Conservation (phyloP, 2,113 vertebrate genomes). For the Engraulis encrasicolus region DNA sequence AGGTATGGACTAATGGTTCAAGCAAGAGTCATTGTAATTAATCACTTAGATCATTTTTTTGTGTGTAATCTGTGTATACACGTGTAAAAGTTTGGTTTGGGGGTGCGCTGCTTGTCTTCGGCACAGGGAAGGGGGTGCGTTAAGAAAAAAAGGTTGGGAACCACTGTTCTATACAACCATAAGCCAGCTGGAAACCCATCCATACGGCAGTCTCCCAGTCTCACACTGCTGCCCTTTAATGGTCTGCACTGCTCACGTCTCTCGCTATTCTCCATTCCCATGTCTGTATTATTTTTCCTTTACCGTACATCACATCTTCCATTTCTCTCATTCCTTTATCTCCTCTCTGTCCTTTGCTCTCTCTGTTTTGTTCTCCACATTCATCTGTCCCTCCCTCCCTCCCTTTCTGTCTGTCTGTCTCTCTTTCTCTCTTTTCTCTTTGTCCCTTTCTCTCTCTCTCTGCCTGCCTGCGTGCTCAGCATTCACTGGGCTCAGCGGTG, state of each 20-base stretch:
- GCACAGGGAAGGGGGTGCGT: too few species aligned
- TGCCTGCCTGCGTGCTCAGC: slow-evolving; percentile 57
- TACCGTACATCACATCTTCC: neutral
- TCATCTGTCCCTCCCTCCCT: slow-evolving; percentile 20
- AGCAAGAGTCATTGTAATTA: too few species aligned
- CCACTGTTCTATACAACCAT: neutral
- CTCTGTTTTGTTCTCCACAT: neutral
- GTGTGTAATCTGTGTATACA: too few species aligned
- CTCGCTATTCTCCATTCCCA: neutral
- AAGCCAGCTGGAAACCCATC: neutral
- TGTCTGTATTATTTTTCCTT: neutral
- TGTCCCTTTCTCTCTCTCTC: slow-evolving; percentile 55
- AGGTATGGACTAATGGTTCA: too few species aligned
- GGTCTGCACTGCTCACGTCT: neutral
- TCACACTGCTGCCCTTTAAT: neutral
- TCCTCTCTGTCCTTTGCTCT: neutral
- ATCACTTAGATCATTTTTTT: too few species aligned
- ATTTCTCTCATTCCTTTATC: slow-evolving; percentile 1
- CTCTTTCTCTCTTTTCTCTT: slow-evolving; percentile 19
- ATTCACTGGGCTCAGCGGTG: slow-evolving; percentile 69
- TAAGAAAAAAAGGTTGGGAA: too few species aligned
- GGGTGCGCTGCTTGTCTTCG: too few species aligned
- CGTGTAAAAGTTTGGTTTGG: too few species aligned
- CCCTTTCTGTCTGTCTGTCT: slow-evolving; percentile 11
- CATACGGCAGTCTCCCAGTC: too few species aligned